phyloP scores from a whole-genome alignment of 2,888 invertebrate species.

The Lycia hirtaria region DNA sequence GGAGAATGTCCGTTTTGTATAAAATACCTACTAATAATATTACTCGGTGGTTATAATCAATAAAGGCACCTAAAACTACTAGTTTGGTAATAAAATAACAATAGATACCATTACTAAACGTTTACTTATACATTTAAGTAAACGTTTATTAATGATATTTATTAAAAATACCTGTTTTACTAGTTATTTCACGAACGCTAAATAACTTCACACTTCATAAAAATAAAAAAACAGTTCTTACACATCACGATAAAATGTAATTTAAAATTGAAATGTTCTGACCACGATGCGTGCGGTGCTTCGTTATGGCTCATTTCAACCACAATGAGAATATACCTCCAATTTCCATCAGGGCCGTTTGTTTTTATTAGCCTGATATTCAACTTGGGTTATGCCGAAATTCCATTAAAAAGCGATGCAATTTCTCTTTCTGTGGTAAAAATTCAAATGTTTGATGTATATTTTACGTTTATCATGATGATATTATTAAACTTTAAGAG shows the following conservation, averaged over 20 bases:
- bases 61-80: too few relatives aligned
- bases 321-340: neutral
- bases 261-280: conserved; percentile 9
- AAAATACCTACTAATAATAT: too few relatives aligned
- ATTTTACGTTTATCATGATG: too few relatives aligned
- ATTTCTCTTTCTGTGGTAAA: neutral
- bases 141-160: too few relatives aligned
- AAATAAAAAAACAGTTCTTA: neutral
- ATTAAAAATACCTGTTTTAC: too few relatives aligned
- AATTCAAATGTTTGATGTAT: neutral
- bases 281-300: neutral
- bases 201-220: neutral
- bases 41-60: too few relatives aligned
- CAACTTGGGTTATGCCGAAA: conserved; percentile 11
- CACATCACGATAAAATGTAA: neutral
- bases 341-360: conserved; percentile 2
- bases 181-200: too few relatives aligned
- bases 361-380: conserved; percentile 13
- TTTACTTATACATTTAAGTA: too few relatives aligned
- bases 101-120: too few relatives aligned
- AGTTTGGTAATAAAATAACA: too few relatives aligned
- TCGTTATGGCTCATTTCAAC: conserved; percentile 6
- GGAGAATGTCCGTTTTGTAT: too few relatives aligned
- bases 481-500: too few relatives aligned
- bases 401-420: conserved; percentile 11